A percentile compares a stretch with the other conserved stretches of the same genome.
Evolutionary conservation across 2,888 invertebrate species (phyloP).

Genomic region (Microctonus hyperodae): DNA sequence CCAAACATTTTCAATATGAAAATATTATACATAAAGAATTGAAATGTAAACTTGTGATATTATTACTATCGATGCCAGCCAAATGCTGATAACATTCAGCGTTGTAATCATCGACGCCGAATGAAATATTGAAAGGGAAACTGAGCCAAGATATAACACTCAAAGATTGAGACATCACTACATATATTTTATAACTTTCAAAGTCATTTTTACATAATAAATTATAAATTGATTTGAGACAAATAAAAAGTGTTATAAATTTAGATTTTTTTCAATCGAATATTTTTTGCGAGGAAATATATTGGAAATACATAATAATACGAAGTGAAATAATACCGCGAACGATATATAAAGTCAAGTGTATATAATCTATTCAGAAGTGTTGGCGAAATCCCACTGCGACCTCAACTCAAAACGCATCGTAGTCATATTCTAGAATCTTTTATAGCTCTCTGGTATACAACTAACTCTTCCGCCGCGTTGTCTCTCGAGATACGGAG

Average conservation of each 20-base stretch:
- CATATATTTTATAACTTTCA: no score
- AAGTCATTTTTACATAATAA: no score
- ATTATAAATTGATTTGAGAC: no score
- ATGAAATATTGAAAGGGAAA: not conserved
- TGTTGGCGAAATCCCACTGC: conserved; percentile 29
- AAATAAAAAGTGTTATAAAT: not conserved
- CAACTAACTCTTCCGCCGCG: not conserved
- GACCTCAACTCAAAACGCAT: conserved; percentile 5
- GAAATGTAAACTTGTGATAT: conserved; percentile 43
- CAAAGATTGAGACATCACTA: not conserved
- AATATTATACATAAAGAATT: conserved; percentile 36
- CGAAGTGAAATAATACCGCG: not conserved
- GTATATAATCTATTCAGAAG: conserved; percentile 39
- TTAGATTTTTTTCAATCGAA: not conserved
- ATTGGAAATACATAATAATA: not conserved
- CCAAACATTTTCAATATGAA: conserved; percentile 33
- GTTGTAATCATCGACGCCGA: not conserved
- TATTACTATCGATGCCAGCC: conserved; percentile 34
- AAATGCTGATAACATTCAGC: not conserved
- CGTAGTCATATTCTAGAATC: conserved; percentile 2
- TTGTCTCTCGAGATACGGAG: conserved; percentile 18
- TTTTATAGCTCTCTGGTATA: conserved; percentile 4
- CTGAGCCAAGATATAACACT: not conserved
- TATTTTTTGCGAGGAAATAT: not conserved
- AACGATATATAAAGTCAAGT: conserved; percentile 41